Conservation (phyloP, 2,113 vertebrate species). For the Girardinichthys multiradiatus region DNA sequence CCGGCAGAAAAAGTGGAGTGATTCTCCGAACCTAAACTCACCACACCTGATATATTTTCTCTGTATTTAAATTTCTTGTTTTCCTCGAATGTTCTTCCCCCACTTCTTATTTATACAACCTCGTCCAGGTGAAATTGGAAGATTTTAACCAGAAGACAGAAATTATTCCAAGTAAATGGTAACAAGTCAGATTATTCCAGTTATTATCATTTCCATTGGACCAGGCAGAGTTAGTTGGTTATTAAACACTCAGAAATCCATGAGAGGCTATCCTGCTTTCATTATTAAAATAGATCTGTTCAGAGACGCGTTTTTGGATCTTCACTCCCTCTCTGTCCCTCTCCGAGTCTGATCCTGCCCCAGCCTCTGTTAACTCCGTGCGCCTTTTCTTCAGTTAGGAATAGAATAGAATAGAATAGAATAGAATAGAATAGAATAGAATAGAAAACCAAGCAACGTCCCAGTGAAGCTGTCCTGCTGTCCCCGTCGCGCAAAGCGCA, state of each 20-base stretch:
- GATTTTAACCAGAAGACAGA: conserved; percentile 51
- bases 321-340: conserved; percentile 21
- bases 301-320: conserved; percentile 14
- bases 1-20: conserved; percentile 29
- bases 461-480: conserved; percentile 12
- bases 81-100: neutral
- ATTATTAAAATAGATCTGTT: conserved; percentile 4
- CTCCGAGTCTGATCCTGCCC: conserved; percentile 19
- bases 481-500: conserved; percentile 16
- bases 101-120: conserved; percentile 13
- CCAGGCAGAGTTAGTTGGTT: neutral
- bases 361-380: conserved; percentile 35
- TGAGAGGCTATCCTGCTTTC: neutral
- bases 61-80: neutral
- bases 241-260: neutral
- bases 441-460: conserved; percentile 9
- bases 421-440: neutral
- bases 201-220: neutral
- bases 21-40: neutral
- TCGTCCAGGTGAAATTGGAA: conserved; percentile 41
- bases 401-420: neutral
- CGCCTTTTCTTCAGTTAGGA: conserved; percentile 27
- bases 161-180: conserved; percentile 37
- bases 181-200: conserved; percentile 49
- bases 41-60: neutral